These are phyloP conservation scores for Sus cebifrons DNA, from an alignment of 2,797 vertebrate genomes.

Conservation along the genomic window DNA sequence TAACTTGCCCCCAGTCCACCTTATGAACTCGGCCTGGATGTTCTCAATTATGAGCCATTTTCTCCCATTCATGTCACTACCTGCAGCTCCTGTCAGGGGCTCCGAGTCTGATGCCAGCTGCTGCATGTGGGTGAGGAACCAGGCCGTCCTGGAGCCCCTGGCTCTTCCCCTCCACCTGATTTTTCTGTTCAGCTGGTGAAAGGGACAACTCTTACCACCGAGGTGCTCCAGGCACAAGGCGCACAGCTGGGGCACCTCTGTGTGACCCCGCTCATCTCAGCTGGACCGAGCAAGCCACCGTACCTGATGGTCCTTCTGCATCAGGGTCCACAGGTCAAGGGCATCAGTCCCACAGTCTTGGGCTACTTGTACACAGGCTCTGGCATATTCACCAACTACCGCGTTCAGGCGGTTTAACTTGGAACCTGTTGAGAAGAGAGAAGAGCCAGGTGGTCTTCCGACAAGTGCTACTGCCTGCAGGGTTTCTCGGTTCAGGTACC, in stretches of 20 bases:
- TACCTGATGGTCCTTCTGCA: constrained; percentile 95
- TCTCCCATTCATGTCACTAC: too few relatives aligned
- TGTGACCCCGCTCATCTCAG: neutral
- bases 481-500: neutral
- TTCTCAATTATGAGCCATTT: neutral
- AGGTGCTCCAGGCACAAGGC: neutral
- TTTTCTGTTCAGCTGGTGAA: neutral
- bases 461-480: neutral
- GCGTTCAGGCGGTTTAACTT: constrained; percentile 94
- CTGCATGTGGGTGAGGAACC: neutral
- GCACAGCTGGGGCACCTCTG: neutral
- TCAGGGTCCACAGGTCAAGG: constrained; percentile 97
- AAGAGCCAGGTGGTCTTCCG: neutral
- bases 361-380: constrained; percentile 93
- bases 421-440: constrained; percentile 88
- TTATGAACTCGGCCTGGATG: neutral
- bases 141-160: neutral
- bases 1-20: neutral
- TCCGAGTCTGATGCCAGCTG: neutral
- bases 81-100: neutral
- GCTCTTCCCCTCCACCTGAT: fast-evolving
- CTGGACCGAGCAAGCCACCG: fast-evolving
- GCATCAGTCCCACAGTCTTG: constrained; percentile 92
- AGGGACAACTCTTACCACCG: too few relatives aligned
- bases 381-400: constrained; percentile 93